Percentiles rank a stretch among this genome's conserved stretches.
Evolutionary conservation across 2,888 invertebrate genomes (phyloP).

Genomic region (Xylota segnis): DNA sequence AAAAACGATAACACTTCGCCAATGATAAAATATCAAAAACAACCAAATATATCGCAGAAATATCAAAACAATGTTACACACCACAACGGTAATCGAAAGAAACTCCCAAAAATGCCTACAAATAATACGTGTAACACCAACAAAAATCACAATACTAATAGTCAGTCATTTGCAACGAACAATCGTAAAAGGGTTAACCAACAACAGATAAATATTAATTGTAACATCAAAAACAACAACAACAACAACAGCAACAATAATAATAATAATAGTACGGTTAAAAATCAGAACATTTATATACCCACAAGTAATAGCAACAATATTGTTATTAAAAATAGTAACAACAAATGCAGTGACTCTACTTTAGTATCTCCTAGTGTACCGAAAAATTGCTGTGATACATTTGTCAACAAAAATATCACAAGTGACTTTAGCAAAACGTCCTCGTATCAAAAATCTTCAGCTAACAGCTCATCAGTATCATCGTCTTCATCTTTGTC

Average conservation of each 20-base stretch:
- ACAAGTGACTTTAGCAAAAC: slow-evolving; percentile 59
- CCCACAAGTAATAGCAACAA: slow-evolving; percentile 48
- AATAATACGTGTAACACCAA: slow-evolving; percentile 44
- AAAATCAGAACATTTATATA: slow-evolving; percentile 65
- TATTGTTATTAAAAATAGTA: slow-evolving; percentile 58
- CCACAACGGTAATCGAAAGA: slow-evolving; percentile 63
- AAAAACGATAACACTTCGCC: slow-evolving; percentile 66
- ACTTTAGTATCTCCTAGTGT: slow-evolving; percentile 49
- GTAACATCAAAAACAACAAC: slow-evolving; percentile 41
- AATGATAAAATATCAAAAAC: slow-evolving; percentile 68
- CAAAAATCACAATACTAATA: slow-evolving; percentile 58
- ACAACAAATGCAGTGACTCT: slow-evolving; percentile 58
- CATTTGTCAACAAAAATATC: slow-evolving; percentile 56
- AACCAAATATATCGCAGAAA: slow-evolving; percentile 53
- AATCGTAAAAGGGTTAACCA: slow-evolving; percentile 70
- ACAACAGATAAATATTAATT: slow-evolving; percentile 73
- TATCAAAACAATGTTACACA: slow-evolving; percentile 67
- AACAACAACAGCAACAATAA: too few species aligned
- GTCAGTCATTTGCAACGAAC: slow-evolving; percentile 56
- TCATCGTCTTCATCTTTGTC: slow-evolving; percentile 68
- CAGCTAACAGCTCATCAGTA: slow-evolving; percentile 58
- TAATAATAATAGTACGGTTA: slow-evolving; percentile 49
- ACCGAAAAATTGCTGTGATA: slow-evolving; percentile 67
- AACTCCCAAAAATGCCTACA: slow-evolving; percentile 45
- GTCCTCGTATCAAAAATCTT: slow-evolving; percentile 61